phyloP scores from a whole-genome alignment of 2,888 invertebrate genomes.

The Mycalesis mineus region DNA sequence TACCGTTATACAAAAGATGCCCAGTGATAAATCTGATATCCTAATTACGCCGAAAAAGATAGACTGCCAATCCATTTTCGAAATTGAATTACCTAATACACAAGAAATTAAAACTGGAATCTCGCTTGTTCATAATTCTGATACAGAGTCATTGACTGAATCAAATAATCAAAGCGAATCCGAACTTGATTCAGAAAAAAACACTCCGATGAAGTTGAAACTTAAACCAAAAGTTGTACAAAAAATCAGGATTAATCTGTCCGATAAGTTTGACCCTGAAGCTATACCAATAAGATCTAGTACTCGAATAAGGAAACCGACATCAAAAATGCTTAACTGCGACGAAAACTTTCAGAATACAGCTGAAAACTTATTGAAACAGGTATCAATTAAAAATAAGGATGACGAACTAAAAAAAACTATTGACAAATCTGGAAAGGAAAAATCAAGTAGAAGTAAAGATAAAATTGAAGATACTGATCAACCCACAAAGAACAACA shows the following conservation, averaged over 20 bases:
- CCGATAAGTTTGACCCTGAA: constrained; percentile 48
- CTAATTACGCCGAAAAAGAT: constrained; percentile 55
- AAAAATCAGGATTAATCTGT: constrained; percentile 49
- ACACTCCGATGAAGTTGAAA: constrained; percentile 46
- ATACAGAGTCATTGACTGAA: constrained; percentile 6
- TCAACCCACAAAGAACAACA: neutral
- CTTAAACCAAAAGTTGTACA: constrained; percentile 38
- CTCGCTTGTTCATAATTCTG: constrained; percentile 49
- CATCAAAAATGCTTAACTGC: constrained; percentile 42
- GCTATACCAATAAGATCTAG: constrained; percentile 54
- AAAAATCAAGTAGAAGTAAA: constrained; percentile 15
- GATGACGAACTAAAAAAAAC: constrained; percentile 45
- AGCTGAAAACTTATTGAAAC: constrained; percentile 43
- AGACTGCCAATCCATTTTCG: constrained; percentile 44
- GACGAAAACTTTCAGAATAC: constrained; percentile 34
- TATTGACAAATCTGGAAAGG: constrained; percentile 11
- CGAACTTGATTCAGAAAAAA: constrained; percentile 45
- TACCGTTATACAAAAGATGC: constrained; percentile 35
- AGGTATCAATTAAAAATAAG: constrained; percentile 45
- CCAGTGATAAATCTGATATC: constrained; percentile 53
- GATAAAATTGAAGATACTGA: neutral
- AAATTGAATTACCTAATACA: constrained; percentile 57
- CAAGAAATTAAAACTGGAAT: constrained; percentile 62
- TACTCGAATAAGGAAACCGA: constrained; percentile 58
- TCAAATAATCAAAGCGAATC: constrained; percentile 31